A percentile compares a stretch with the other conserved stretches of the same genome.
Evolutionary conservation across 2,797 vertebrate genomes (phyloP).

Genomic region (Moxostoma hubbsi): DNA sequence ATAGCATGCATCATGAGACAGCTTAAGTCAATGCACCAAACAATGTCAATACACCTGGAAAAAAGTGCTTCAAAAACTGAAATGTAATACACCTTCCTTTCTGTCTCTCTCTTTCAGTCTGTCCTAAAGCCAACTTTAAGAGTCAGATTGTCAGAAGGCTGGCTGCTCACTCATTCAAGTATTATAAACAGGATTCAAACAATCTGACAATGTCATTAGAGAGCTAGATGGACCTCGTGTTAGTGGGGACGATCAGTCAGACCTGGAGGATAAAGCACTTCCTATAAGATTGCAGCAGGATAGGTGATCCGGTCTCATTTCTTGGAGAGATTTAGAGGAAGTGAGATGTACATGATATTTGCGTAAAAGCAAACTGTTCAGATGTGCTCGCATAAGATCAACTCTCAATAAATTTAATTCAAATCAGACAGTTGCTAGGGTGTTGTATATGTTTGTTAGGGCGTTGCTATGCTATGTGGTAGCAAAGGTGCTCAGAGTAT

Average conservation of each 20-base stretch:
- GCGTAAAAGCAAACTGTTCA: neutral
- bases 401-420: too few relatives aligned
- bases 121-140: neutral
- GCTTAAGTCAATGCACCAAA: too few relatives aligned
- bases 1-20: too few relatives aligned
- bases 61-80: neutral
- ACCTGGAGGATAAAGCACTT: neutral
- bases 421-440: too few relatives aligned
- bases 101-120: neutral
- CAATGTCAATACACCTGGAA: too few relatives aligned
- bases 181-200: constrained; percentile 11
- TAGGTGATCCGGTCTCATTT: constrained; percentile 19
- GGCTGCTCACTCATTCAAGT: constrained; percentile 18
- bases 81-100: neutral
- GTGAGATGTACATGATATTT: neutral
- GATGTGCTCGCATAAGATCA: too few relatives aligned
- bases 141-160: constrained; percentile 27
- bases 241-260: neutral
- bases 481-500: too few relatives aligned
- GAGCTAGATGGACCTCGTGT: neutral
- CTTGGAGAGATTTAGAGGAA: neutral
- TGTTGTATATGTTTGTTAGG: too few relatives aligned
- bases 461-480: too few relatives aligned
- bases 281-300: neutral
- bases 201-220: constrained; percentile 11